Base-by-base conservation (phyloP, 2,113 vertebrate species). In the Hippocampus mohnikei region DNA sequence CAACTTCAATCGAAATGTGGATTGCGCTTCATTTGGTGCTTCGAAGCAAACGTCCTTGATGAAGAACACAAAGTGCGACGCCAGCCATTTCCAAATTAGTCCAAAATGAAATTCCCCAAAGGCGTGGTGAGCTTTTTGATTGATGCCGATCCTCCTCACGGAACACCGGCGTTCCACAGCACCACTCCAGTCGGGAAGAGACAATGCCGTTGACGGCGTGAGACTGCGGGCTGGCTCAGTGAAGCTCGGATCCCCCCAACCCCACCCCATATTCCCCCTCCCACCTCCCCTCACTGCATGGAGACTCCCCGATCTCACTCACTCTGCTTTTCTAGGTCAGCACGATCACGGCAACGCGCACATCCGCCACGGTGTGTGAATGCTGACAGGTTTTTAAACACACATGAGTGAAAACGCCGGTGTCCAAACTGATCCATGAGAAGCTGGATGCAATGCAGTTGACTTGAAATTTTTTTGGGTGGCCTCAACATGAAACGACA, bases 271-370 rank as follows among this genome's bases (percentile, higher is more conserved):
- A 5, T 33, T 33, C 33, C 0, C 33, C 0, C 33, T 37, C n/a
- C 25, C 16, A 81, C 75, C 73, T 81, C 77, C 86, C 84, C 76
- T 86, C 76, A 71, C 58, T 8, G 70, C 10, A 16, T 76, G 77
- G 25, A 81, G 78, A 79, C 74, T 72, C 79, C 77, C 73, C 67
- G 72, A 82, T 84, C 86, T 82, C 70, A 73, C 79, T 89, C 72
- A 83, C 84, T 65, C 64, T 74, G 78, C 82, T 84, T 89, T 89
- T 89, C 86, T 90, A 85, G 89, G 89, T 89, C 87, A 90, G 78
- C 59, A 76, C 37, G 23, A 83, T 88, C 84, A 73, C 83, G 82
- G 75, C 78, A 58, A 33, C 74, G 9, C 68, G 7, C 56, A n/a
- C 37, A 18, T 27, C 21, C 69, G n/a, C 66, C 11, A 23, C 60